Conservation (phyloP, 2,797 vertebrate genomes). For the Nyctibius grandis region DNA sequence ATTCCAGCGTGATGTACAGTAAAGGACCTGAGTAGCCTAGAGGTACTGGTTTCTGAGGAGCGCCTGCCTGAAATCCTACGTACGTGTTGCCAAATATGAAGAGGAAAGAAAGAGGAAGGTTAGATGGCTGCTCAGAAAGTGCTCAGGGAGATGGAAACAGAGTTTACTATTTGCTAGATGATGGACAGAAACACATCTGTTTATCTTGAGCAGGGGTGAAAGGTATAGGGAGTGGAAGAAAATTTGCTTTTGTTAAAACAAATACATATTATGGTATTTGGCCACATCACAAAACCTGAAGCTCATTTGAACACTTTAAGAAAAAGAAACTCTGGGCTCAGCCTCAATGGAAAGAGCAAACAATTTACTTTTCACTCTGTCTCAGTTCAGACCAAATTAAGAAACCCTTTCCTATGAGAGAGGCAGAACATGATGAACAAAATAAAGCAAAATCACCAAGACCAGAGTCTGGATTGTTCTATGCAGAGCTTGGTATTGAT, state of each 20-base stretch:
- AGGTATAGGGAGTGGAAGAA: neutral
- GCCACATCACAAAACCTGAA: neutral
- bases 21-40: neutral
- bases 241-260: conserved; percentile 2
- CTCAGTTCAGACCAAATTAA: neutral
- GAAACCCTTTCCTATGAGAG: neutral
- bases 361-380: conserved; percentile 15
- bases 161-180: neutral
- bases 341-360: conserved; percentile 12
- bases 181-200: neutral
- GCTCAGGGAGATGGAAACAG: neutral
- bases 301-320: neutral
- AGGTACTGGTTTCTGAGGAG: neutral
- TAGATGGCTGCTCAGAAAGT: neutral
- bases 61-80: neutral
- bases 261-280: neutral
- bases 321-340: conserved; percentile 10
- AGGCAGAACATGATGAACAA: neutral
- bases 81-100: neutral
- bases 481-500: neutral
- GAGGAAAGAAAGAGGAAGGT: neutral
- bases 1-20: neutral
- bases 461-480: neutral
- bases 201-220: neutral
- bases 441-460: neutral